A percentile compares a stretch with the other conserved stretches of the same genome.
phyloP scores from a whole-genome alignment of 2,113 vertebrate species.

The Dicrurus megarhynchus region DNA sequence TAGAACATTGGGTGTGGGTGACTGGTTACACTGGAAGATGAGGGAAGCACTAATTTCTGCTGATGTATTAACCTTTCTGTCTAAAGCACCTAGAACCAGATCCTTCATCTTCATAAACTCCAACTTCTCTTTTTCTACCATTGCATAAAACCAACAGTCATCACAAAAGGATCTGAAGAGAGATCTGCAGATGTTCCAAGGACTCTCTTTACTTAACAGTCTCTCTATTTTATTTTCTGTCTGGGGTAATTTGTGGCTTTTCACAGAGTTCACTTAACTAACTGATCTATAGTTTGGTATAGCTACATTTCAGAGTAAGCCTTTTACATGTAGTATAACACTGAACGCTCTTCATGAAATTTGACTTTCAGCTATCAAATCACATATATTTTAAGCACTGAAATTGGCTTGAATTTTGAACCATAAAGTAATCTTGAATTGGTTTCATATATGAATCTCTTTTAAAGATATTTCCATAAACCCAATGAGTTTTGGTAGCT shows the following conservation, averaged over 20 bases:
- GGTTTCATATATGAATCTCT: not conserved
- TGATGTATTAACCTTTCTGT: not conserved
- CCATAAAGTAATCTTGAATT: not conserved
- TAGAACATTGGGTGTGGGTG: no score
- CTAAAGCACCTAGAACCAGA: not conserved
- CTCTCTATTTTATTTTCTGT: not conserved
- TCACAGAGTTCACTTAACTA: not conserved
- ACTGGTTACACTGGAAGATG: not conserved
- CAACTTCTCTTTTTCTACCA: not conserved
- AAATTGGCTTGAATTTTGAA: not conserved
- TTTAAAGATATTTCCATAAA: not conserved
- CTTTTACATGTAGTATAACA: not conserved
- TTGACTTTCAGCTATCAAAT: not conserved
- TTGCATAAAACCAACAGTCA: not conserved
- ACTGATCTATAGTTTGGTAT: not conserved
- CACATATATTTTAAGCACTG: not conserved
- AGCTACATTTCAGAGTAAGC: not conserved
- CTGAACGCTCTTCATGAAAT: not conserved
- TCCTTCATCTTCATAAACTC: not conserved
- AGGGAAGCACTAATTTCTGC: not conserved
- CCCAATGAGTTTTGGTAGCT: not conserved
- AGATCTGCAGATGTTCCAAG: not conserved
- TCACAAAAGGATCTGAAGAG: not conserved
- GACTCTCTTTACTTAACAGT: not conserved
- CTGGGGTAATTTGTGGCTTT: not conserved